These are phyloP conservation scores for Otolemur crassicaudatus DNA, from an alignment of 2,797 vertebrate species.

Conservation along the genomic window DNA sequence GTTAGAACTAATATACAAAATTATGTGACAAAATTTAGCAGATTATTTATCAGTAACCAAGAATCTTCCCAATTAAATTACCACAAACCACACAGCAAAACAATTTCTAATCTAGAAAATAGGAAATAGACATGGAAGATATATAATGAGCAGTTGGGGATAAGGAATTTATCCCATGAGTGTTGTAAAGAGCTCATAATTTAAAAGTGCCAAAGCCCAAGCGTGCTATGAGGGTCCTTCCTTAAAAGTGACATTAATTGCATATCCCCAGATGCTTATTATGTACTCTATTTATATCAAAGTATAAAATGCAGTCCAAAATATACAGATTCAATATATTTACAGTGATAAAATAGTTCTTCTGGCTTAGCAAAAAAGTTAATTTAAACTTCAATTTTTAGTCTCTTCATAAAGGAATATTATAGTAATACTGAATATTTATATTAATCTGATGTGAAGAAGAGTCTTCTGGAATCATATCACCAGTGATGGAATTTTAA, in stretches of 20 bases:
- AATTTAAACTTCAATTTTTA: constrained; percentile 59
- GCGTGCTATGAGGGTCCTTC: constrained; percentile 86
- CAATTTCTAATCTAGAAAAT: constrained; percentile 87
- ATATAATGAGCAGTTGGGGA: constrained; percentile 86
- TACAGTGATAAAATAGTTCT: constrained; percentile 85
- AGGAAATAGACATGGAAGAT: constrained; percentile 87
- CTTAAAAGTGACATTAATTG: constrained; percentile 88
- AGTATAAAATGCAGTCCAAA: constrained; percentile 86
- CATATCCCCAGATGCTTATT: constrained; percentile 87
- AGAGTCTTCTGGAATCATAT: constrained; percentile 65
- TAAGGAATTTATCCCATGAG: constrained; percentile 87
- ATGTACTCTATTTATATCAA: constrained; percentile 87
- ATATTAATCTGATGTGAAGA: constrained; percentile 62
- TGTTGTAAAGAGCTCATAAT: constrained; percentile 85
- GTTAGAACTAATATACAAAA: constrained; percentile 76
- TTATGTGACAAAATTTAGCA: constrained; percentile 82
- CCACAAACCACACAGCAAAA: constrained; percentile 85
- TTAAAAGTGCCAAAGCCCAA: constrained; percentile 88
- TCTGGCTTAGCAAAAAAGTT: constrained; percentile 83
- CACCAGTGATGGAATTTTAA: constrained; percentile 56
- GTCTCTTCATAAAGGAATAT: not conserved
- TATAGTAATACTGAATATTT: not conserved
- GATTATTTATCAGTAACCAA: constrained; percentile 87
- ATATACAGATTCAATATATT: constrained; percentile 86
- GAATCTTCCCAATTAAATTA: constrained; percentile 85